Evolutionary conservation across 2,797 vertebrate species (phyloP).

Genomic region (Pangasius krempfi): DNA sequence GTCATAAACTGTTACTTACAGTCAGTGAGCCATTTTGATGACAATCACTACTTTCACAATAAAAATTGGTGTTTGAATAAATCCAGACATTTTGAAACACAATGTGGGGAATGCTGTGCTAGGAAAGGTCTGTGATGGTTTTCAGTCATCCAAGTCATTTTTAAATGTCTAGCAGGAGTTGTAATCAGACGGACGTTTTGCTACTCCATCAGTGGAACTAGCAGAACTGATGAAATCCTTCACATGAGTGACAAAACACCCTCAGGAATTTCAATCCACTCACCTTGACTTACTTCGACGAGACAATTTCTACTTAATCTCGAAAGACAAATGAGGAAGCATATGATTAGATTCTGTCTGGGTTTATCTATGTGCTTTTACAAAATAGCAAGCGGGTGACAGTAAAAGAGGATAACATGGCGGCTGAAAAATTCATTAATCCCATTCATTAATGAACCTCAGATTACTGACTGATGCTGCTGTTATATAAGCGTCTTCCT

Average conservation of each 20-base stretch:
- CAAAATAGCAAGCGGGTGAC: neutral
- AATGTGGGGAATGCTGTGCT: too few species aligned
- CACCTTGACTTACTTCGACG: neutral
- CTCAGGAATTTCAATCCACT: neutral
- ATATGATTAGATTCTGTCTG: neutral
- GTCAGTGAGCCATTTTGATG: neutral
- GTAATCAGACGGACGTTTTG: neutral
- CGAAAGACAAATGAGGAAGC: neutral
- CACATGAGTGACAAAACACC: neutral
- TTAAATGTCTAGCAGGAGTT: neutral
- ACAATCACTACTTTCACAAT: neutral
- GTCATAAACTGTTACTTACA: neutral
- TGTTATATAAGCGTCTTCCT: neutral
- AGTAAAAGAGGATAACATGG: neutral
- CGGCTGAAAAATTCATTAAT: neutral
- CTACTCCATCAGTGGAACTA: too few species aligned
- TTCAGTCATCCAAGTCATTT: conserved; percentile 14
- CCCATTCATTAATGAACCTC: neutral
- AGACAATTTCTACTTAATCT: neutral
- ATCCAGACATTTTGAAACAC: neutral
- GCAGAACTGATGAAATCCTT: conserved; percentile 15
- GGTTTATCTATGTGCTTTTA: neutral
- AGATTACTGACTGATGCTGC: neutral
- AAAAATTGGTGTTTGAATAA: neutral
- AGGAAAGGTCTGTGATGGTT: neutral